These are phyloP conservation scores for Amia ocellicauda DNA, from an alignment of 2,113 vertebrate genomes.

Conservation along the genomic window DNA sequence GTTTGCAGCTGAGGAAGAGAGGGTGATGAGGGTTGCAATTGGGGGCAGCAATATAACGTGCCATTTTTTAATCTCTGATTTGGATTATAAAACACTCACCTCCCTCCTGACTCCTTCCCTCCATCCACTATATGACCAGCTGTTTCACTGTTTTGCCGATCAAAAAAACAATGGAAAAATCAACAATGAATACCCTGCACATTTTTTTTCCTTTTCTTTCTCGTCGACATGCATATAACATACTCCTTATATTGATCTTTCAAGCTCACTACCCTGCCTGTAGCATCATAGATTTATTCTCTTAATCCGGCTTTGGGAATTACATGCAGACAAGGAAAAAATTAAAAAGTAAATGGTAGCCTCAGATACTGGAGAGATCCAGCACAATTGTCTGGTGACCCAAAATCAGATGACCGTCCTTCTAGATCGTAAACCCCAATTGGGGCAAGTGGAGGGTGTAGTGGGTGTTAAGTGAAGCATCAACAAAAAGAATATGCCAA, in stretches of 20 bases:
- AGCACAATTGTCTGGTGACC: too few species aligned
- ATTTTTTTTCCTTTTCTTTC: conserved; percentile 15
- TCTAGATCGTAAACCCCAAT: too few species aligned
- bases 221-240: conserved; percentile 3
- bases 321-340: too few species aligned
- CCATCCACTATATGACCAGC: conserved; percentile 24
- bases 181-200: not conserved
- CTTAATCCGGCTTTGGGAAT: too few species aligned
- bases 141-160: conserved; percentile 24
- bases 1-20: too few species aligned
- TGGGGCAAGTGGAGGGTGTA: too few species aligned
- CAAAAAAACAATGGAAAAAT: not conserved
- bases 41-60: conserved; percentile 23
- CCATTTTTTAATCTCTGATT: conserved; percentile 30
- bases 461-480: too few species aligned
- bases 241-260: not conserved
- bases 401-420: too few species aligned
- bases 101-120: not conserved
- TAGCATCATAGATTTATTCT: too few species aligned
- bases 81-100: conserved; percentile 22
- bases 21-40: conserved; percentile 16
- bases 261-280: too few species aligned
- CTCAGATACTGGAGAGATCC: not conserved
- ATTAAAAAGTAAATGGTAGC: too few species aligned
- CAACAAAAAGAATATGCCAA: too few species aligned